Percentiles rank a stretch among this genome's conserved stretches.
These are phyloP conservation scores for Oreortyx pictus DNA, from an alignment of 2,797 vertebrate species.

Conservation along the genomic window DNA sequence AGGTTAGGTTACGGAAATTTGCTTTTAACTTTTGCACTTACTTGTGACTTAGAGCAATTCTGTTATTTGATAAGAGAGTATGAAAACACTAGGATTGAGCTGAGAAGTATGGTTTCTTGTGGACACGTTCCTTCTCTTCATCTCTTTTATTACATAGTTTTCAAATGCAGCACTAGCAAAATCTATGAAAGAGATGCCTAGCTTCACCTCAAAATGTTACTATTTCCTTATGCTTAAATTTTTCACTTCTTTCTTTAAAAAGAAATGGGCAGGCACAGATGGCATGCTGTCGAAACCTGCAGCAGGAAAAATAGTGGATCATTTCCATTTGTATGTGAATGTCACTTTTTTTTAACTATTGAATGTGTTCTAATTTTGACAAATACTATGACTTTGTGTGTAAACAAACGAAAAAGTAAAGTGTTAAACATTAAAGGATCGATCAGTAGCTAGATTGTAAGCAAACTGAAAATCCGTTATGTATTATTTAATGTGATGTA, in stretches of 20 bases:
- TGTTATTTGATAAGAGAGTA: fast-evolving
- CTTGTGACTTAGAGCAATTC: not conserved
- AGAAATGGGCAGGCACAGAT: not conserved
- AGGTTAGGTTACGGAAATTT: not conserved
- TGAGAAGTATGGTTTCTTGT: fast-evolving
- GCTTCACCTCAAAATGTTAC: not conserved
- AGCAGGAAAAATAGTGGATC: not conserved
- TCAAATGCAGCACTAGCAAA: not conserved
- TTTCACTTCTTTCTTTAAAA: not conserved
- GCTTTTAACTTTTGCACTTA: not conserved
- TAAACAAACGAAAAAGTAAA: not conserved
- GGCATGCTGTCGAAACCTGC: not conserved
- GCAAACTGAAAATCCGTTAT: not conserved
- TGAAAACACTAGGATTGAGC: not conserved
- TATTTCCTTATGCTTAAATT: not conserved
- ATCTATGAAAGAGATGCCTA: not conserved
- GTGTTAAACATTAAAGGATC: not conserved
- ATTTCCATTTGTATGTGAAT: not conserved
- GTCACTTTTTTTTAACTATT: not conserved
- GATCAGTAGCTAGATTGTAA: not conserved
- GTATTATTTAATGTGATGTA: not conserved
- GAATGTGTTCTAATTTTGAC: not conserved
- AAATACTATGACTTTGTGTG: not conserved
- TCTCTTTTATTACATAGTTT: not conserved
- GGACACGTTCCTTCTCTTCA: not conserved